Base-by-base conservation (phyloP, 1,140 invertebrate genomes). In the Cyclargus thomasi region DNA sequence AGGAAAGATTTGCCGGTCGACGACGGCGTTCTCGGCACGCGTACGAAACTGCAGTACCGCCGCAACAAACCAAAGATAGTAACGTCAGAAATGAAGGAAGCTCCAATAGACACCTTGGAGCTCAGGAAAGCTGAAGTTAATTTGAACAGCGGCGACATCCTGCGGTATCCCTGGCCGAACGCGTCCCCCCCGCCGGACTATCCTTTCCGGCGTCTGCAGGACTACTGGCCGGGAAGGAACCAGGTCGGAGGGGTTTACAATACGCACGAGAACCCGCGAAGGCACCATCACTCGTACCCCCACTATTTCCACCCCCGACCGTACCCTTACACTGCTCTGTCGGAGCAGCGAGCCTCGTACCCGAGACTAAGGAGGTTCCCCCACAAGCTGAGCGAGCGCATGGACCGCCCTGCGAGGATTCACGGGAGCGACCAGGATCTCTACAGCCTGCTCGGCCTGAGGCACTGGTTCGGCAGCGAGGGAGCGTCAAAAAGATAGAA, bases 401-500 rank as follows among this genome's bases (percentile, higher is more conserved):
- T 80, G 39, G 63, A 77, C 65, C 78, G 72, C 77, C 79, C 83
- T 6, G 67, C 75, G 65, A 76, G 79, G 71, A 70, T 82, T 69
- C 80, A 79, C 69, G 66, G 71, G 23, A 83, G 75, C 67, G 80
- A 87, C 62, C 85, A 83, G 68, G 84, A 88, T 67, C 78, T 90
- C 10, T 90, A 90, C 76, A 86, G 79, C 70, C 82, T 90, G 0
- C 79, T 90, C 8, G 88, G 88, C 6, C 67, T 90, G 29, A 80
- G 83, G 67, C 88, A 90, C 74, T 90, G 88, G 88, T 88, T 90
- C 67, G 86, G 88, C 71, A 83, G 79, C 72, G 85, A 88, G 79
- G 80, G 78, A 47, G 80, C 82, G n/a, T 82, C 88, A 36, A 88
- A 90, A 69, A 90, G 86, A 90, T 88, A 90, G 55, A 59, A 11